Conservation (phyloP, 1,140 invertebrate genomes). For the Trinorchestia longiramus region DNA sequence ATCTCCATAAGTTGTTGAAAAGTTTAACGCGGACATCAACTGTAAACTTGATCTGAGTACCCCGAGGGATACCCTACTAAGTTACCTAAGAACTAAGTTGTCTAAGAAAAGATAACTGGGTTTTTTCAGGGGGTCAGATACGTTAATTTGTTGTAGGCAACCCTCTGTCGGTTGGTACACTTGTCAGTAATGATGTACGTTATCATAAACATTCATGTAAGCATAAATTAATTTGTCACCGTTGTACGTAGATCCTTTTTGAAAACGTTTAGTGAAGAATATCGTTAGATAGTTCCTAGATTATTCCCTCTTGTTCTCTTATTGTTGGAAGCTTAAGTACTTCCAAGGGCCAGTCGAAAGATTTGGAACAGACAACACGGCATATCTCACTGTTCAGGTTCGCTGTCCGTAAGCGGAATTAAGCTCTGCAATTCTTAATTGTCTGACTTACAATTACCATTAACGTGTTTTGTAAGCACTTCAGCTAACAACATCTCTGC, state of each 20-base stretch:
- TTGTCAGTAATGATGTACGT: background rate
- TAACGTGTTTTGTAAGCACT: background rate
- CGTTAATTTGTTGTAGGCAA: background rate
- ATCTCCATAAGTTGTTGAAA: background rate
- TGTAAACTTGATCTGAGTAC: too few species aligned
- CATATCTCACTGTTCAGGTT: background rate
- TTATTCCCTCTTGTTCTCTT: background rate
- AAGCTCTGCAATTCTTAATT: background rate
- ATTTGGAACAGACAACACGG: background rate
- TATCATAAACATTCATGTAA: background rate
- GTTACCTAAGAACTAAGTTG: too few species aligned
- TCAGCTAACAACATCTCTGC: background rate
- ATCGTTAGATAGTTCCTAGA: background rate
- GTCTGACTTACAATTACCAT: too few species aligned
- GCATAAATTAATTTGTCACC: background rate
- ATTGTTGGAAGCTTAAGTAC: background rate
- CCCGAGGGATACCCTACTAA: too few species aligned
- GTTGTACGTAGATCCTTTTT: background rate
- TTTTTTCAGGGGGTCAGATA: background rate
- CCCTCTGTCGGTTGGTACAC: background rate
- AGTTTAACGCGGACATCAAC: background rate
- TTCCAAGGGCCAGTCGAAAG: background rate
- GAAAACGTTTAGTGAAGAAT: background rate
- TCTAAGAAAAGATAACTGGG: too few species aligned
- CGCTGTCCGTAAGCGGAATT: background rate